Evolutionary conservation across 2,113 vertebrate genomes (phyloP), one percentile per base, ranked within the genome.

Genomic region (Cephalopholis sonnerati): DNA sequence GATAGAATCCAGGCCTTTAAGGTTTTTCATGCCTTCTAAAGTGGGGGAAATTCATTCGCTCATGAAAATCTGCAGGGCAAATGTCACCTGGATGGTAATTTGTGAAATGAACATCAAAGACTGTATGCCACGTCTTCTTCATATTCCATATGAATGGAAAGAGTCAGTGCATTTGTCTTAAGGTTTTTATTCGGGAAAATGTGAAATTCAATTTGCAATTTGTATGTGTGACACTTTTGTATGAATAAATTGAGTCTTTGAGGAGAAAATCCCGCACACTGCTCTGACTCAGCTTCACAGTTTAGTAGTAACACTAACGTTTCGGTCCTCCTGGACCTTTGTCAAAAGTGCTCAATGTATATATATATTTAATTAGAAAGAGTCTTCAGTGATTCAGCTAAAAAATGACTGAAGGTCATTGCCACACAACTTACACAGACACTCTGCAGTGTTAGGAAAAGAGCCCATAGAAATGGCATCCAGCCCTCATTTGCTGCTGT

Each of bases 61-160:
- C 16, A 17, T 77, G 59, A 78, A 90, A 91, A 84, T 87, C 53
- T 54, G 25, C 9, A 5, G 25, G 32, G 63, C 63, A 90, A 90
- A 88, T 90, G 83, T 88, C 85, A 90, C 81, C 78, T 59, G 72
- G 77, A 86, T 74, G 69, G 81, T 54, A 75, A 89, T 83, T 83
- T 86, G 62, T 84, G 78, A 48, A 74, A 65, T 69, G 25, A 72
- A 46, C 50, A 76, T 79, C 32, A 74, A 57, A 53, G 59, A 75
- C 39, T 64, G 69, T 2, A 7, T 75, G 57, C 39, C 17, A 54
- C 20, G 41, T 39, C 29, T 24, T 46, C 86, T 68, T 73, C 15
- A 55, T 58, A 54, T 57, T 24, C 48, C 59, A 15, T 25, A 51
- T 67, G 7, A 82, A 84, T 61, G 27, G 13, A 58, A 29, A 36